Conservation (phyloP, 1,140 invertebrate genomes). For the Drosophila mojavensis region DNA sequence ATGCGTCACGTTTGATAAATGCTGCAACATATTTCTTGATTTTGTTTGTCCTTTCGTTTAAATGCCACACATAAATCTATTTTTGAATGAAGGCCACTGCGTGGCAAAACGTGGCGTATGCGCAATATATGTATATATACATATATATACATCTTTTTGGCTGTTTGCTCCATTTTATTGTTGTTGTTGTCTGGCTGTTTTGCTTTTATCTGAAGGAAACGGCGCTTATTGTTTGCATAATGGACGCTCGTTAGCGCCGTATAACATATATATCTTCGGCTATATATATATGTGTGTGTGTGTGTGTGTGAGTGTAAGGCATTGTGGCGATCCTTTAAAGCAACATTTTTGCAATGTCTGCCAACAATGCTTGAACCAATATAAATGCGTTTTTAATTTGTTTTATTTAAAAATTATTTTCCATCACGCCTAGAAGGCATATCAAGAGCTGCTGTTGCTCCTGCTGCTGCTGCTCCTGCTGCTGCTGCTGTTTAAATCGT, state of each 20-base stretch:
- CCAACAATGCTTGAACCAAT: slow-evolving; percentile 56
- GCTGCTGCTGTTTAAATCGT: slow-evolving; percentile 2
- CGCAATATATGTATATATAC: slow-evolving; percentile 46
- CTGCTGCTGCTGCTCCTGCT: neutral
- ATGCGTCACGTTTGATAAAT: slow-evolving; percentile 79
- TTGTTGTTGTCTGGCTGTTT: slow-evolving; percentile 38
- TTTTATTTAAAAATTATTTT: slow-evolving; percentile 41
- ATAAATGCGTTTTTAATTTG: slow-evolving; percentile 83
- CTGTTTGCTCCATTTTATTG: slow-evolving; percentile 31
- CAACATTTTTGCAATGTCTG: slow-evolving; percentile 12
- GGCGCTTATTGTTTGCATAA: slow-evolving; percentile 79
- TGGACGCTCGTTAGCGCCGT: slow-evolving; percentile 79
- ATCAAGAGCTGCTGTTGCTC: slow-evolving; percentile 1
- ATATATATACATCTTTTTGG: slow-evolving; percentile 40
- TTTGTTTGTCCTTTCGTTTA: slow-evolving; percentile 66
- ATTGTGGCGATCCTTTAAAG: slow-evolving; percentile 16
- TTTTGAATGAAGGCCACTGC: slow-evolving; percentile 74
- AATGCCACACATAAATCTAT: slow-evolving; percentile 83
- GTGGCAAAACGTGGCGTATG: slow-evolving; percentile 59
- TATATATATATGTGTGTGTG: slow-evolving; percentile 1
- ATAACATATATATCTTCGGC: neutral
- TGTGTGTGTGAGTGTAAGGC: slow-evolving; percentile 17
- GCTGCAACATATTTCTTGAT: slow-evolving; percentile 76
- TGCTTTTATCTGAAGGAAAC: slow-evolving; percentile 74
- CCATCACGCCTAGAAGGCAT: slow-evolving; percentile 6